Conservation (phyloP, 1,140 invertebrate genomes). For the Trypoxylus dichotomus region DNA sequence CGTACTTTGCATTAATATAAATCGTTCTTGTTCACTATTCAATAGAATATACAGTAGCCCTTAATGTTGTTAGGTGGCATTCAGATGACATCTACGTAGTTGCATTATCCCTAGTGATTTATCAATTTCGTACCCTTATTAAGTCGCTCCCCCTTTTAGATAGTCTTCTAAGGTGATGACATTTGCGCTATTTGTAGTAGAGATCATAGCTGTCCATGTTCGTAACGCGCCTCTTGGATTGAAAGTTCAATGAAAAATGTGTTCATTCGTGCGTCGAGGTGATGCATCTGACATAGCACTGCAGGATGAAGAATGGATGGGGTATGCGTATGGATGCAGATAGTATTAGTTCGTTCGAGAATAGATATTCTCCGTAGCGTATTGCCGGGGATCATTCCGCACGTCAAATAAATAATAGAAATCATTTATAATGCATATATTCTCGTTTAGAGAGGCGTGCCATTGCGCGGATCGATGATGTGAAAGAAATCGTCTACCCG, state of each 20-base stretch:
- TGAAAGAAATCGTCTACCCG: not conserved
- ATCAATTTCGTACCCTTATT: not conserved
- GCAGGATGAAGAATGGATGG: not conserved
- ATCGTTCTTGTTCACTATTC: not conserved
- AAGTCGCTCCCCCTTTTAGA: not conserved
- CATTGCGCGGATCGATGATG: not conserved
- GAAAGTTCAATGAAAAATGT: slow-evolving; percentile 22
- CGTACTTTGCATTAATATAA: too few species aligned
- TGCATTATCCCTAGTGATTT: not conserved
- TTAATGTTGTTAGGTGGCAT: not conserved
- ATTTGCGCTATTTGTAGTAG: not conserved
- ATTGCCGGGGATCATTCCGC: slow-evolving; percentile 8
- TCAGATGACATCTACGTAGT: not conserved
- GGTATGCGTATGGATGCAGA: not conserved
- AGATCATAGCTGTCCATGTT: not conserved
- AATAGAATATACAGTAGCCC: not conserved
- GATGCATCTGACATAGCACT: slow-evolving; percentile 1
- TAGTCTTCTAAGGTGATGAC: not conserved
- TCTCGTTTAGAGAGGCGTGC: not conserved
- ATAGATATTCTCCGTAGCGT: not conserved
- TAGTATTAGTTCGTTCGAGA: not conserved
- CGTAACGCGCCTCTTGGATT: not conserved
- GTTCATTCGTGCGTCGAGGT: not conserved
- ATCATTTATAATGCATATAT: slow-evolving; percentile 5
- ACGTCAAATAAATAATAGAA: slow-evolving; percentile 17